Conservation (phyloP, 2,888 invertebrate genomes). For the Dicyrtomina minuta region DNA sequence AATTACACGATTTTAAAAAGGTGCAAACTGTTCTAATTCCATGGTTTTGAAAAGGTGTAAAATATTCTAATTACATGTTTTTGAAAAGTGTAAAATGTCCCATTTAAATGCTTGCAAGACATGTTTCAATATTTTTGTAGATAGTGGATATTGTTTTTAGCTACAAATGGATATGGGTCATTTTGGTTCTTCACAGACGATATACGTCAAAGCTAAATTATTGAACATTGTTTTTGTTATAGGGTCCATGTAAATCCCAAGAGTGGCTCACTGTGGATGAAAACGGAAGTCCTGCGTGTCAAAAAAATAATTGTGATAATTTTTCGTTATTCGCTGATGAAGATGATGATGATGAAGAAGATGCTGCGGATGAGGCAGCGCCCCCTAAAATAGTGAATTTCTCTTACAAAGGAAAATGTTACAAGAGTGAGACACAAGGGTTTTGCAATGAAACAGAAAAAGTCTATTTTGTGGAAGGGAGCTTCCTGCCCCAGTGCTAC, state of each 20-base stretch:
- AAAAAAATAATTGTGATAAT: background rate
- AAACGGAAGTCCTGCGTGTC: background rate
- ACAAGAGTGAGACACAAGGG: background rate
- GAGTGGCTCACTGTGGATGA: constrained; percentile 5
- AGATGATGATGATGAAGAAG: background rate
- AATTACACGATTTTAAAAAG: too few species aligned
- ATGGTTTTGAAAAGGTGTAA: too few species aligned
- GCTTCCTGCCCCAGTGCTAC: background rate
- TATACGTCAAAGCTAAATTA: too few species aligned
- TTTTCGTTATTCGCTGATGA: background rate
- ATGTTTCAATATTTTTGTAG: too few species aligned
- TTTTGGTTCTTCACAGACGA: too few species aligned
- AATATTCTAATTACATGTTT: too few species aligned
- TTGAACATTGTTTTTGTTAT: background rate
- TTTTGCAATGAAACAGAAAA: constrained; percentile 2
- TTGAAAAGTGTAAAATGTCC: too few species aligned
- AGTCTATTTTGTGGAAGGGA: background rate
- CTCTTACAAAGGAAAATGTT: constrained; percentile 12
- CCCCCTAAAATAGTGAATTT: constrained; percentile 1
- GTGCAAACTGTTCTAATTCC: too few species aligned
- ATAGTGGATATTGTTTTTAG: too few species aligned
- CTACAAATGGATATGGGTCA: too few species aligned
- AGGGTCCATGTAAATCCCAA: constrained; percentile 11
- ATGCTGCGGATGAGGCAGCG: background rate
- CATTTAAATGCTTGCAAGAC: too few species aligned